Conservation (phyloP, 2,888 invertebrate genomes). For the Pemphredon lugubris region DNA sequence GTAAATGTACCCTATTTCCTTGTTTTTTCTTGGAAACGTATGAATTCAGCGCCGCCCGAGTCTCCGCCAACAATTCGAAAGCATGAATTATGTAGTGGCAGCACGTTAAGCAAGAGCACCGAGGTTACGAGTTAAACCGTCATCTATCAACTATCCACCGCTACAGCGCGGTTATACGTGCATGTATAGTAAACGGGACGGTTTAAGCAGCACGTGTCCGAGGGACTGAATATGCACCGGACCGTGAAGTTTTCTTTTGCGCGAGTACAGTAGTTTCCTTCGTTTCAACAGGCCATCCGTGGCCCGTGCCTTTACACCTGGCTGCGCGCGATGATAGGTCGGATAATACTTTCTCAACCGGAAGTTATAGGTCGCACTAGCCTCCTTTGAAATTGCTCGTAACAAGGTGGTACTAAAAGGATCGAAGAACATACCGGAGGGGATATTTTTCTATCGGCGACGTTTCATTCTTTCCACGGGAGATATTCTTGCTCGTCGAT, state of each 20-base stretch:
- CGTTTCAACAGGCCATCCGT: constrained; percentile 51
- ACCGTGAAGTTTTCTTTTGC: constrained; percentile 50
- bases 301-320: constrained; percentile 76
- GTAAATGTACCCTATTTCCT: too few relatives aligned
- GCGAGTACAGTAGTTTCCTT: constrained; percentile 51
- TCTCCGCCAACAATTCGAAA: too few relatives aligned
- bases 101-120: constrained; percentile 30
- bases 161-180: too few relatives aligned
- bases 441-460: neutral
- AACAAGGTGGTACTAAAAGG: constrained; percentile 27
- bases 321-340: constrained; percentile 74
- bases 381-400: constrained; percentile 36
- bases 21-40: too few relatives aligned
- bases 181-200: too few relatives aligned
- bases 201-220: constrained; percentile 24
- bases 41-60: too few relatives aligned
- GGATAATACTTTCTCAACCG: constrained; percentile 64
- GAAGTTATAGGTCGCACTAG: constrained; percentile 48
- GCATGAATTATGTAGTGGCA: constrained; percentile 2
- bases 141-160: constrained; percentile 32
- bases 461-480: too few relatives aligned
- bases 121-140: constrained; percentile 29
- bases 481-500: too few relatives aligned
- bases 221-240: constrained; percentile 32
- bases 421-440: neutral